Evolutionary conservation across 2,113 vertebrate species (phyloP).

Genomic region (Psittacula cyanocephala): DNA sequence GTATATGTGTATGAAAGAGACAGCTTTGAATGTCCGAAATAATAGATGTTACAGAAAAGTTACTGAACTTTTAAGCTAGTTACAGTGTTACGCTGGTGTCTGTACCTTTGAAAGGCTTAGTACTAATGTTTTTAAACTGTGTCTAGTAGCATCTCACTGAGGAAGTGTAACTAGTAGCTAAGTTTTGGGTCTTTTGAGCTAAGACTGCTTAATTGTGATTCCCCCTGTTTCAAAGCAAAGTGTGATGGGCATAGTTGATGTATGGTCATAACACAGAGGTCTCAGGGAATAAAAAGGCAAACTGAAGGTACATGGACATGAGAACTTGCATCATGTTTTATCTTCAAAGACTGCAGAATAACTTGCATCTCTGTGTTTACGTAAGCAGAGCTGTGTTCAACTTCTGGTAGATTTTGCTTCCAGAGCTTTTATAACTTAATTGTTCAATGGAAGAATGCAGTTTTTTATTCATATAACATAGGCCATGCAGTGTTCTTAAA

Average conservation of each 20-base stretch:
- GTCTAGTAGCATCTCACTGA: not conserved
- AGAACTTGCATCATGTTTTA: not conserved
- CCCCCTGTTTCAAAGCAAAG: not conserved
- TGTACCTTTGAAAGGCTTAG: not conserved
- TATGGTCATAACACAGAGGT: not conserved
- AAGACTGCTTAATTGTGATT: not conserved
- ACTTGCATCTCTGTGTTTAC: not conserved
- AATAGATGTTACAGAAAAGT: not conserved
- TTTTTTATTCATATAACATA: not conserved
- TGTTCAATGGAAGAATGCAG: not conserved
- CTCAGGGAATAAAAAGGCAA: not conserved
- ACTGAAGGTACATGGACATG: rapidly evolving
- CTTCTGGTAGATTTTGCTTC: not conserved
- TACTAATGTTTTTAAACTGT: not conserved
- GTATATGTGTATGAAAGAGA: rapidly evolving
- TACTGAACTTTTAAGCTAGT: not conserved
- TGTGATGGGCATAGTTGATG: not conserved
- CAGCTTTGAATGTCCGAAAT: not conserved
- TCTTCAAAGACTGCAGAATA: not conserved
- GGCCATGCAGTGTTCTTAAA: constrained; percentile 34
- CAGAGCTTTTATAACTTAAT: not conserved
- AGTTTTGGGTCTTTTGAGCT: not conserved
- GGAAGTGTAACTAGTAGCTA: not conserved
- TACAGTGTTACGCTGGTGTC: not conserved
- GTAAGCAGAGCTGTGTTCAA: not conserved